Conservation (phyloP, 2,888 invertebrate genomes). For the Limnephilus marmoratus region DNA sequence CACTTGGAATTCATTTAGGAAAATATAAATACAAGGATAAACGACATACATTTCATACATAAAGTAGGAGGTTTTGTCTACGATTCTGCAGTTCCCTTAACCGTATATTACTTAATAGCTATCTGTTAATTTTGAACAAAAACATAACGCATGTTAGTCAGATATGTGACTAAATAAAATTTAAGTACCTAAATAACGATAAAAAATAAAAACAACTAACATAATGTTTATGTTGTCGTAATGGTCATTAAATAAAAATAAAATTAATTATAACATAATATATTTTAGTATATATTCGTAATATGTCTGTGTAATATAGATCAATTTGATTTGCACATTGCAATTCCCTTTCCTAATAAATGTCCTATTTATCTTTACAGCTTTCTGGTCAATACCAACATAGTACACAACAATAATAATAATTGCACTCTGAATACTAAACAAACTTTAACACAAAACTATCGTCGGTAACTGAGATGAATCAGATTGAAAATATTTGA, state of each 20-base stretch:
- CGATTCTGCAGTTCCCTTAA: conserved; percentile 33
- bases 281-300: conserved; percentile 39
- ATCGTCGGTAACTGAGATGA: conserved; percentile 52
- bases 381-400: conserved; percentile 14
- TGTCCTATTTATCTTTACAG: conserved; percentile 20
- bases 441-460: conserved; percentile 35
- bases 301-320: conserved; percentile 31
- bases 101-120: conserved; percentile 35
- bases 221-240: conserved; percentile 35
- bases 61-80: conserved; percentile 11
- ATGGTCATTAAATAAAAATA: conserved; percentile 43
- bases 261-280: conserved; percentile 27
- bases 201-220: conserved; percentile 49
- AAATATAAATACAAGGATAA: conserved; percentile 49
- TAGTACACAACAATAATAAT: conserved; percentile 5
- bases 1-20: conserved; percentile 56
- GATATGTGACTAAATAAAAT: conserved; percentile 53
- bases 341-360: conserved; percentile 21
- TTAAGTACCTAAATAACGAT: conserved; percentile 65
- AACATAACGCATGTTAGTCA: conserved; percentile 46
- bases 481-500: conserved; percentile 40
- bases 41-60: conserved; percentile 32
- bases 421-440: conserved; percentile 40
- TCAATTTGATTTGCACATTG: conserved; percentile 42
- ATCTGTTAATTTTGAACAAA: conserved; percentile 46